Conservation (phyloP, 2,888 invertebrate species). For the Deilephila porcellus region DNA sequence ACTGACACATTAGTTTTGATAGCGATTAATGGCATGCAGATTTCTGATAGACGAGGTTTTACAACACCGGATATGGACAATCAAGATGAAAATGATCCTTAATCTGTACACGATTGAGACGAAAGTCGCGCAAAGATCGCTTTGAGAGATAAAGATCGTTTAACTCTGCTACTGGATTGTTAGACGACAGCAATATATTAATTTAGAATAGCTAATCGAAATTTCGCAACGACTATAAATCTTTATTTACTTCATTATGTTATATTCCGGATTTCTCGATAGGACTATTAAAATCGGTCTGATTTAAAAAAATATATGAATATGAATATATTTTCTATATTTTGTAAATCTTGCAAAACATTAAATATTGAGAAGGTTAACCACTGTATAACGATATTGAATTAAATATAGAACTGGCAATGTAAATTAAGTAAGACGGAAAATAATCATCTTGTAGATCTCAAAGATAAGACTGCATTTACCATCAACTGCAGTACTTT, state of each 20-base stretch:
- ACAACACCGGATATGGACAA: conserved; percentile 38
- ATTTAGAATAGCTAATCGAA: conserved; percentile 14
- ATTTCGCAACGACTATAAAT: conserved; percentile 7
- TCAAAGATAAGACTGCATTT: too few species aligned
- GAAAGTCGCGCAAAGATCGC: not conserved
- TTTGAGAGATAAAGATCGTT: conserved; percentile 11
- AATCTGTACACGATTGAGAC: not conserved
- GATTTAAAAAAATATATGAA: not conserved
- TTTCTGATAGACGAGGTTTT: conserved; percentile 37
- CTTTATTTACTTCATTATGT: not conserved
- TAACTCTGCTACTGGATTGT: conserved; percentile 19
- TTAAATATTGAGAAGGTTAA: too few species aligned
- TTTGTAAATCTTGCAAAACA: too few species aligned
- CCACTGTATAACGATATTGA: too few species aligned
- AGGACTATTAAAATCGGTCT: not conserved
- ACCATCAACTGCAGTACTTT: too few species aligned
- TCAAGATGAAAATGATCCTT: not conserved
- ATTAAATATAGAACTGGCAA: too few species aligned
- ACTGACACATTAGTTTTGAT: conserved; percentile 42
- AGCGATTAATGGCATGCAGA: conserved; percentile 45
- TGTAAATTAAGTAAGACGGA: not conserved
- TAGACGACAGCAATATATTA: conserved; percentile 21
- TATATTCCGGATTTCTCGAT: not conserved
- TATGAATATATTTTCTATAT: too few species aligned
- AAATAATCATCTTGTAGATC: not conserved